These are phyloP conservation scores for Drosophila serrata DNA, from an alignment of 1,140 invertebrate genomes.

Conservation along the genomic window DNA sequence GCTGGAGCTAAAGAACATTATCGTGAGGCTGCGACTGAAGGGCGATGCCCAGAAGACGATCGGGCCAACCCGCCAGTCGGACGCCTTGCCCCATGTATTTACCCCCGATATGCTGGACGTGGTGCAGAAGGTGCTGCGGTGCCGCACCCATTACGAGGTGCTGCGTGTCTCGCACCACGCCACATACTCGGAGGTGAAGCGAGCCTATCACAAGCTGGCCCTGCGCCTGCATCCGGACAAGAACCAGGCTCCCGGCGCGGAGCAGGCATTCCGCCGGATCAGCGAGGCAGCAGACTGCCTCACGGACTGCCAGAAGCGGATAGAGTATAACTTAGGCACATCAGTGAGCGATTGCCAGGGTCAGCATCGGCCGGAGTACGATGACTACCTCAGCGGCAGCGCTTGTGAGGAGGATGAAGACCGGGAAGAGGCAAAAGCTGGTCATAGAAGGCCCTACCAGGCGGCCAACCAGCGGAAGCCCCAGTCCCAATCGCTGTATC, in stretches of 20 bases:
- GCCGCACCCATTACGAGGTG: conserved; percentile 99
- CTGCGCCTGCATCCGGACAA: conserved; percentile 99
- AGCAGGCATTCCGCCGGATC: conserved; percentile 97
- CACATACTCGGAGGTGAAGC: conserved; percentile 97
- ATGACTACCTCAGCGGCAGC: not conserved
- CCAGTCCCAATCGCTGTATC: conserved; percentile 57
- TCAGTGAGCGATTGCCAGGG: conserved; percentile 83
- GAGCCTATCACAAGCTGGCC: conserved; percentile 97
- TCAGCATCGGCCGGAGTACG: not conserved
- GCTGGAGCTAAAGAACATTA: conserved; percentile 64
- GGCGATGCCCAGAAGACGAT: conserved; percentile 23
- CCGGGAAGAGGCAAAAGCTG: not conserved
- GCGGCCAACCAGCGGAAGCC: conserved; percentile 82
- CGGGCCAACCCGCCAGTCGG: conserved; percentile 55
- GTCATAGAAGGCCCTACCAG: conserved; percentile 53
- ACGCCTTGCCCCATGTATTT: conserved; percentile 58
- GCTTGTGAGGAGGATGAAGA: conserved; percentile 3
- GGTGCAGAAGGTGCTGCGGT: conserved; percentile 87
- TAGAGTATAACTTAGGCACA: conserved; percentile 93
- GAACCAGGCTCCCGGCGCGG: conserved; percentile 97
- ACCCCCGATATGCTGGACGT: conserved; percentile 87
- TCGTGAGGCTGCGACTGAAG: conserved; percentile 47
- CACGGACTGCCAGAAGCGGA: conserved; percentile 96
- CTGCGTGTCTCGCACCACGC: conserved; percentile 95
- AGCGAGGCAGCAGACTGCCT: conserved; percentile 97